These are phyloP conservation scores for Metridium senile DNA, from an alignment of 92 coral and sea anemone genomes.

Conservation along the genomic window DNA sequence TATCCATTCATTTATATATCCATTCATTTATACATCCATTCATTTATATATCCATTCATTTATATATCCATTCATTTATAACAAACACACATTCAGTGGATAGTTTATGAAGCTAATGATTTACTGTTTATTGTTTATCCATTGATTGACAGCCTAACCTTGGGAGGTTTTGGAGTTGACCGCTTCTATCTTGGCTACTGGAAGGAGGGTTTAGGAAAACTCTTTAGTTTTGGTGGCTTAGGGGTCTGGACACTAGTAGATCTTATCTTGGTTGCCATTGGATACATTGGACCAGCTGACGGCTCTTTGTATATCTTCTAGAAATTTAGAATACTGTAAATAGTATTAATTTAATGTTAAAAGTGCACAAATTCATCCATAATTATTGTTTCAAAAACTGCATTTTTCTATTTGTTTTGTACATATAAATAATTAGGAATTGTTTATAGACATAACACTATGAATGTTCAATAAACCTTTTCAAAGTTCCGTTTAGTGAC, in stretches of 20 bases:
- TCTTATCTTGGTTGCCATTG: conserved; percentile 75
- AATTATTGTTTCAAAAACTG: no score
- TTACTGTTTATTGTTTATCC: neutral
- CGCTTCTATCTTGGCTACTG: conserved; percentile 97
- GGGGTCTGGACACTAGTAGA: conserved; percentile 99
- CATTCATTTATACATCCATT: no score
- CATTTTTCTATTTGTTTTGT: no score
- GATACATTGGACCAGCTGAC: conserved; percentile 92
- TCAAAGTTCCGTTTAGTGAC: no score
- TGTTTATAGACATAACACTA: no score
- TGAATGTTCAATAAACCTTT: no score
- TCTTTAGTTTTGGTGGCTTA: conserved; percentile 98
- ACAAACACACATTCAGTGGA: no score
- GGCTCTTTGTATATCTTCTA: conserved; percentile 92
- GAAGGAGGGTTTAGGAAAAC: conserved; percentile 98
- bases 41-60: no score
- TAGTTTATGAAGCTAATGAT: no score
- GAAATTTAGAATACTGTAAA: neutral
- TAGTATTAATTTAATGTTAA: neutral
- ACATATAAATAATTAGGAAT: no score
- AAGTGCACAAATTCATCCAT: neutral
- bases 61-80: no score
- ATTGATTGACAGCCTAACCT: conserved; percentile 66
- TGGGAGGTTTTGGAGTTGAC: conserved; percentile 99
- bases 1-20: no score